A percentile compares a stretch with the other conserved stretches of the same genome.
These are phyloP conservation scores for Macrostomum lignano DNA, from an alignment of 1,140 invertebrate species.

Conservation along the genomic window DNA sequence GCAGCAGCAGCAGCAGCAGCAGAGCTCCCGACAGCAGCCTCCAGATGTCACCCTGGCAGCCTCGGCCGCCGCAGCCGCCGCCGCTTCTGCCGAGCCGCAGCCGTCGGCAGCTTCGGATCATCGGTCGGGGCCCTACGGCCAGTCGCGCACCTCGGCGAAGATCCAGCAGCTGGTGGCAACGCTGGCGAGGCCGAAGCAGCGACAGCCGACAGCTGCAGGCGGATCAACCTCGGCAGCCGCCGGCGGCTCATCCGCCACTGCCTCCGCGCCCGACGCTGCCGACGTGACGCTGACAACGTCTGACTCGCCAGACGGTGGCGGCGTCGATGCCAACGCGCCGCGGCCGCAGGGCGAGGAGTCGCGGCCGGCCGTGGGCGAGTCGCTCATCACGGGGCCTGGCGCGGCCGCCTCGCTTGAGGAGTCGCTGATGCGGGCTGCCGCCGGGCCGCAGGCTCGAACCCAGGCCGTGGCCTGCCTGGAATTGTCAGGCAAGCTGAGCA, in stretches of 20 bases:
- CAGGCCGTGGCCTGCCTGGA: too few relatives aligned
- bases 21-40: too few relatives aligned
- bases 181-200: conserved; percentile 70
- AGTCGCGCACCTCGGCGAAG: conserved; percentile 61
- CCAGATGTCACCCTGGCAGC: neutral
- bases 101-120: neutral
- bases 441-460: too few relatives aligned
- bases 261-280: conserved; percentile 5
- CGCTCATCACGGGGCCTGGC: conserved; percentile 44
- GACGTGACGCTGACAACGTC: neutral
- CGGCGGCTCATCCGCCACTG: conserved; percentile 24
- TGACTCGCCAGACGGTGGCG: conserved; percentile 6
- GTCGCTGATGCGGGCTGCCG: too few relatives aligned
- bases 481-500: too few relatives aligned
- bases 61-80: neutral
- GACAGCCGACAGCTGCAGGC: conserved; percentile 72
- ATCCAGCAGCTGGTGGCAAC: conserved; percentile 93
- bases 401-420: too few relatives aligned
- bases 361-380: conserved; percentile 71
- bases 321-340: conserved; percentile 83
- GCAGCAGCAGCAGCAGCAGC: too few relatives aligned
- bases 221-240: conserved; percentile 68
- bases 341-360: conserved; percentile 80
- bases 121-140: neutral
- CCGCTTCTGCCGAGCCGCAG: neutral